These are phyloP conservation scores for Parascotia fuliginaria DNA, from an alignment of 2,888 invertebrate genomes.

Conservation along the genomic window DNA sequence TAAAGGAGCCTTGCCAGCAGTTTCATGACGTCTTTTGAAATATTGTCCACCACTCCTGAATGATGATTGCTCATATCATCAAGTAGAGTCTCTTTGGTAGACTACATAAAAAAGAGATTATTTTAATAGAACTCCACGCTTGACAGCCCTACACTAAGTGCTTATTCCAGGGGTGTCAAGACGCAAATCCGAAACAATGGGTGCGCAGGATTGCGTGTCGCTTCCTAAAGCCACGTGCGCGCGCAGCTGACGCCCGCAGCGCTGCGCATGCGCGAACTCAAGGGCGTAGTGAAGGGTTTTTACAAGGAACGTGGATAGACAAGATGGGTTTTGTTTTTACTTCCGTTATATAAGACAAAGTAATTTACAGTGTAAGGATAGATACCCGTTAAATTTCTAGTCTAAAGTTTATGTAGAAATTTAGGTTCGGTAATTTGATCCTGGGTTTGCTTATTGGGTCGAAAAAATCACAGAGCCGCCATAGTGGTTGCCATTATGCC, in stretches of 20 bases:
- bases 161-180: conserved; percentile 30
- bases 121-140: background rate
- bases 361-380: background rate
- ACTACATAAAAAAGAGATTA: background rate
- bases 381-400: background rate
- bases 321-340: conserved; percentile 12
- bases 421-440: too few relatives aligned
- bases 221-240: conserved; percentile 62
- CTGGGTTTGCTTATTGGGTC: too few relatives aligned
- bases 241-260: conserved; percentile 76
- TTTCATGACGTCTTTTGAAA: too few relatives aligned
- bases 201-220: conserved; percentile 54
- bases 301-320: conserved; percentile 14
- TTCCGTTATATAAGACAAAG: conserved; percentile 2
- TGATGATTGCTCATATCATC: too few relatives aligned
- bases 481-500: too few relatives aligned
- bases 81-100: too few relatives aligned
- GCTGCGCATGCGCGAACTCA: conserved; percentile 53
- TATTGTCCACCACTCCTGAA: too few relatives aligned
- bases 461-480: too few relatives aligned
- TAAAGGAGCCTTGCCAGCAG: too few relatives aligned
- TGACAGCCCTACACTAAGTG: background rate
- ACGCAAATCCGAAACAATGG: conserved; percentile 53
- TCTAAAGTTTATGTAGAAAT: too few relatives aligned
- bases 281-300: conserved; percentile 12